Evolutionary conservation across 2,888 invertebrate species (phyloP), one percentile per base, ranked within the genome.

Genomic region (Caenorhabditis auriculariae): DNA sequence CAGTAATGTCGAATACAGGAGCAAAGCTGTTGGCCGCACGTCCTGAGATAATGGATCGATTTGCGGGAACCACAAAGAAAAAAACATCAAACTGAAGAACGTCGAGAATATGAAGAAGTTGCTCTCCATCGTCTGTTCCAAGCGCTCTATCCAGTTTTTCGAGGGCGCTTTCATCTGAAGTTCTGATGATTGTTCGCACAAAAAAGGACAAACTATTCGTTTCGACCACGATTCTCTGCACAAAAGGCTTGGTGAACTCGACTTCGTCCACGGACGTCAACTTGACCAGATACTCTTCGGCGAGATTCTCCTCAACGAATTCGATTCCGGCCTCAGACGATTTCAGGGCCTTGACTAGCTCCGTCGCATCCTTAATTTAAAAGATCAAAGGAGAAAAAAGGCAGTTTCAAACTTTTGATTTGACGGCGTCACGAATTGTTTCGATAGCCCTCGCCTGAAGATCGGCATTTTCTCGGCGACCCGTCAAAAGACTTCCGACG

Each of bases 391-490:
- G 35, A 32, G 35, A 32, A 32, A 32, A 32, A 32, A 32, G 15
- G 15, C 39, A 38, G 23, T 19, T 6, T 49, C 19, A 41, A 44
- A 21, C 24, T 44, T 23, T 23, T 24, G 27, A 35, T 2, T 47
- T 43, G 9, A 74, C 66, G 0, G 71, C 71, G 7, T 58, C 51
- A n/a, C 49, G 54, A 15, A 74, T 55, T 26, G 51, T 53, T 23
- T 38, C n/a, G 44, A 74, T 53, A 0, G 66, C 66, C 4, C 55
- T 24, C 9, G 51, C 85, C 9, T 58, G 56, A 15, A 89, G 89
- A 80, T 85, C 86, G 64, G 88, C 87, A 69, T 89, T 87, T 19
- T 85, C 86, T 80, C 87, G 87, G 45, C 89, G 87, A 82, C 89
- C 68, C 17, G 59, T 60, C 3, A 69, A 51, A 45, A 69, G 54